Base-by-base conservation (phyloP, 2,888 invertebrate species). In the Morpho deidamia region DNA sequence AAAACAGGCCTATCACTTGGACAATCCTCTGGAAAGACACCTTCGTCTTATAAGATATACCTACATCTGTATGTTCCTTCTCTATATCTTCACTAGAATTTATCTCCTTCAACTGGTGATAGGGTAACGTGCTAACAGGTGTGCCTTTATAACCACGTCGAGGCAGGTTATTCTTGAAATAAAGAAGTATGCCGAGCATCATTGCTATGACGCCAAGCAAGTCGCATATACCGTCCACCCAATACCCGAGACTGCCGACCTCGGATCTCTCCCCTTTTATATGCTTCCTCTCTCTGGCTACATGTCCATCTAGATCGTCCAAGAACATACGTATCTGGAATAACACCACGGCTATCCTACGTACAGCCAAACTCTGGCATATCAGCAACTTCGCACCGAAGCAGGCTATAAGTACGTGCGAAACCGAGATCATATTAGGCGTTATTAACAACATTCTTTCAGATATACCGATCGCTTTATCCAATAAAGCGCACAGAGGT, bases 241-340 rank as follows among this genome's bases (percentile, higher is more conserved):
- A 94, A 70, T 95, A 96, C 0, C 97, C 97, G 0, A 93, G 72
- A 0, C 94, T 93, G 0, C 95, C 95, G n/a, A 96, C 93, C 71
- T 95, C 95, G 0, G 95, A 95, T 23, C 93, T 90, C 75, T 95
- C 95, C 0, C 95, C 95, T 58, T 92, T 91, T 33, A 95, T 92
- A 71, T 95, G 92, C 68, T 93, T 93, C 52, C 94, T 91, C 32
- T 92, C 93, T 56, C 97, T 92, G 0, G 96, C 96, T 2, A 97
- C 95, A 69, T 95, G 95, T 0, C 97, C 97, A 69, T 97, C 97
- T 58, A 97, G 79, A 69, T 96, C 95, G 69, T 97, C 97, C 49
- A 97, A 77, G 83, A 95, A 96, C 62, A 95, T 95, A 63, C 97
- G 90, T 39, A 96, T 78, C 81, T 96, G 94, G 73, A 96, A 97